Evolutionary conservation across 2,888 invertebrate species (phyloP), one percentile per base, ranked within the genome.

Genomic region (Bombylius discolor): DNA sequence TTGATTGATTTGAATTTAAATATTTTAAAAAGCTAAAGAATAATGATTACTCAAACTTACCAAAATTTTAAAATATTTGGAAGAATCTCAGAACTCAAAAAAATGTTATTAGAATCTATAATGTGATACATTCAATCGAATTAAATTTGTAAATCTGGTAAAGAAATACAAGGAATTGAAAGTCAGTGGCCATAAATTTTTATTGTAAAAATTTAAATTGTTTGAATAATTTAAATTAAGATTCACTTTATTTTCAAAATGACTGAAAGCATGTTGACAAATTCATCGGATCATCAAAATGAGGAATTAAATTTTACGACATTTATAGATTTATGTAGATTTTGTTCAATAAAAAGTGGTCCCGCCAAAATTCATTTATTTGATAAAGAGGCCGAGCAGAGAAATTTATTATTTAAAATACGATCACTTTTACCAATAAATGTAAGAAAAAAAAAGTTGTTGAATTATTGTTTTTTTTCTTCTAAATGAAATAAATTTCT

Each of bases 361-460:
- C 81, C 83, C 63, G 79, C 81, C 64, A 77, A 84, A 70, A 77
- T 84, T 64, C 81, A 83, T 70, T 81, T 84, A 68, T 84, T 84
- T 70, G 84, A 84, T 68, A 82, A 83, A 70, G 83, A 84, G 70
- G 81, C 84, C 53, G 84, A 84, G 69, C 83, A 84, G 70, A 76
- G 84, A 64, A 84, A 84, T 73, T 76, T 84, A 63, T 76, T 83
- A 57, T 83, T 82, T 70, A 85, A 85, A 70, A 78, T 85, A 67
- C 78, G 83, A 67, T 81, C 83, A 64, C 79, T 84, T 67, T 76
- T 84, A 69, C 82, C 83, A 58, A 79, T 81, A 70, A 81, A 81
- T 78, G 84, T 84, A 72, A 82, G 81, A 77, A 33, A 5, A 56
- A 23, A 33, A 33, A 11, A 49, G 5, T 51, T 31, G 13, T 7